phyloP scores from a whole-genome alignment of 2,888 invertebrate genomes.

The Nomada flava region DNA sequence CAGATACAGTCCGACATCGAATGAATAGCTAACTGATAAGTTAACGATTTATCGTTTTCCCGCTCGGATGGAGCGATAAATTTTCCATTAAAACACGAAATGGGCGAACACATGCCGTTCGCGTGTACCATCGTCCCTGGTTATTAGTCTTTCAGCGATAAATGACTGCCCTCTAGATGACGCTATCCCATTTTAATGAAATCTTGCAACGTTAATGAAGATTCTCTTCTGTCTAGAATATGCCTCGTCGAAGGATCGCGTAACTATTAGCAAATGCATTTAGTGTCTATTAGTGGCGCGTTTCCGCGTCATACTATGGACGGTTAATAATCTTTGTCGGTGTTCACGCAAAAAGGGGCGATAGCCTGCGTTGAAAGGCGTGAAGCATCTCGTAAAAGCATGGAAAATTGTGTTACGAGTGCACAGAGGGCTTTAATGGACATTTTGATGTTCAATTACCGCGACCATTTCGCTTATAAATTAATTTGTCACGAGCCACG shows the following conservation, averaged over 20 bases:
- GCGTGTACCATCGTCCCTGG: constrained; percentile 23
- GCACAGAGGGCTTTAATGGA: constrained; percentile 62
- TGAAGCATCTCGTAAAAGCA: constrained; percentile 61
- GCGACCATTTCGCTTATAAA: constrained; percentile 60
- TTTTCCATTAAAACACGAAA: constrained; percentile 39
- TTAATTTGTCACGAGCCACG: constrained; percentile 46
- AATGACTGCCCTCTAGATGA: constrained; percentile 59
- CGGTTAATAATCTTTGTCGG: constrained; percentile 53
- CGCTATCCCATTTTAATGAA: constrained; percentile 66
- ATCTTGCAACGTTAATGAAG: constrained; percentile 66
- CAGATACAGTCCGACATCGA: not conserved
- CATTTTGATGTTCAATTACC: constrained; percentile 64
- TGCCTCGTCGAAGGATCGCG: constrained; percentile 56
- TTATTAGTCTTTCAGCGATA: constrained; percentile 63
- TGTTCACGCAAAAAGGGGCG: constrained; percentile 42
- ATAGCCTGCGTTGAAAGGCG: constrained; percentile 43
- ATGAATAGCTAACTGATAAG: not conserved
- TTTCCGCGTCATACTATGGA: constrained; percentile 46
- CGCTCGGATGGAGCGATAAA: constrained; percentile 19
- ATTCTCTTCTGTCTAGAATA: constrained; percentile 57
- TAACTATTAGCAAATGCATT: constrained; percentile 69
- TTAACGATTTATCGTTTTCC: constrained; percentile 19
- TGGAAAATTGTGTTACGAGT: constrained; percentile 61
- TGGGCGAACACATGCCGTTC: constrained; percentile 32
- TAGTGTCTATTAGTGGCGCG: constrained; percentile 65